Percentiles rank a stretch among this genome's conserved stretches.
phyloP scores from a whole-genome alignment of 2,888 invertebrate genomes.

The Mesorhabditis sp. region DNA sequence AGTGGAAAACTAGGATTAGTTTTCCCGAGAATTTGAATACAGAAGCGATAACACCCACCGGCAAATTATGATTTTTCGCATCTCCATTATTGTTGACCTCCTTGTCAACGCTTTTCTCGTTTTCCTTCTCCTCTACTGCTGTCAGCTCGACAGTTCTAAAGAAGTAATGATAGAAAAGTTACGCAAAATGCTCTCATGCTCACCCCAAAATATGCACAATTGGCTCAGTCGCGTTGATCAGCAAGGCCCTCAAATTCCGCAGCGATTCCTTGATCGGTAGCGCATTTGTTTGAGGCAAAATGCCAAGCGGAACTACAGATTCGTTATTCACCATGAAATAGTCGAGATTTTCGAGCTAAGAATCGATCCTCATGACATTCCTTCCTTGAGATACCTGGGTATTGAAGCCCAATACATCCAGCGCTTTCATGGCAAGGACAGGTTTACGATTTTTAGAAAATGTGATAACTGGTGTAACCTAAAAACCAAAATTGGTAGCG shows the following conservation, averaged over 20 bases:
- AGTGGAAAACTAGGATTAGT: no score
- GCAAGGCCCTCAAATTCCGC: constrained; percentile 1
- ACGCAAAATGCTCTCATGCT: background rate
- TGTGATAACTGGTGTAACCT: background rate
- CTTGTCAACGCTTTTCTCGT: no score
- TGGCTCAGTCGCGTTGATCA: constrained; percentile 1
- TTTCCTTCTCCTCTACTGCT: no score
- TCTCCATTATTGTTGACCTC: no score
- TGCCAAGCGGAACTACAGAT: background rate
- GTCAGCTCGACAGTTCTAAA: background rate
- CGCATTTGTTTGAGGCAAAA: background rate
- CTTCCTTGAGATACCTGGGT: background rate
- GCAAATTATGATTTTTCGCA: no score
- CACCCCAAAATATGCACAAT: constrained; percentile 6
- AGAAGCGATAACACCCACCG: no score
- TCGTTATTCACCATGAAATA: constrained; percentile 5
- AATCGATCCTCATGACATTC: background rate
- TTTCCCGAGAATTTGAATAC: no score
- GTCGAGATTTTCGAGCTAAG: background rate
- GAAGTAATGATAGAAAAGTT: background rate
- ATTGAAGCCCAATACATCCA: background rate
- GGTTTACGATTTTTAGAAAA: background rate
- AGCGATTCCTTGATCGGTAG: background rate
- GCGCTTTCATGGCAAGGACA: background rate
- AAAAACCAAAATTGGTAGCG: background rate